phyloP scores from a whole-genome alignment of 2,888 invertebrate genomes.

The Tridacna gigas region DNA sequence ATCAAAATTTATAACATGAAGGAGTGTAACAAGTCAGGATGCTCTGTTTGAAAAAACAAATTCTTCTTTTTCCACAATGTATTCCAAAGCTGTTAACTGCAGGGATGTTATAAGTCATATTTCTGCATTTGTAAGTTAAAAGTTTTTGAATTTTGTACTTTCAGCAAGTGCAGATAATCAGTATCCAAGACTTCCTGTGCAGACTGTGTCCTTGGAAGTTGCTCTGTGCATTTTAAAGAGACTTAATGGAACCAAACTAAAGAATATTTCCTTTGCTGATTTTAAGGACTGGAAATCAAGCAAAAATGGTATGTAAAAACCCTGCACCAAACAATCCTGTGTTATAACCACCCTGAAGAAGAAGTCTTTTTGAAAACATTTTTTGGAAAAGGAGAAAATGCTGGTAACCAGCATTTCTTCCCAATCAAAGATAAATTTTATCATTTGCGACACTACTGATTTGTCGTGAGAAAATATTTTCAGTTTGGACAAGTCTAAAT shows the following conservation, averaged over 20 bases:
- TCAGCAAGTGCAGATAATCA: conserved; percentile 21
- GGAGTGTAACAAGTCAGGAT: too few relatives aligned
- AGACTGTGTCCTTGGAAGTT: conserved; percentile 47
- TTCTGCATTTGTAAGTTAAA: neutral
- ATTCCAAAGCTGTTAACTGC: neutral
- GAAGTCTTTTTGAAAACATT: too few relatives aligned
- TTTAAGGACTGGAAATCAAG: neutral
- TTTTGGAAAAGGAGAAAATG: too few relatives aligned
- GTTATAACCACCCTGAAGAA: too few relatives aligned
- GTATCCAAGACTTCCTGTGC: conserved; percentile 44
- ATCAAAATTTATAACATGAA: too few relatives aligned
- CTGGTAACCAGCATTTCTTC: too few relatives aligned
- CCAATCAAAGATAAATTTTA: too few relatives aligned
- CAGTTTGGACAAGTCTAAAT: too few relatives aligned
- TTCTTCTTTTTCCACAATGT: neutral
- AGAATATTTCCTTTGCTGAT: neutral
- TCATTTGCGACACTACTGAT: too few relatives aligned
- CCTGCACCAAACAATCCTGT: too few relatives aligned
- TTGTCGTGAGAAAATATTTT: too few relatives aligned
- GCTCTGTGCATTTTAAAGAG: conserved; percentile 29
- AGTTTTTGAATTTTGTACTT: conserved; percentile 8
- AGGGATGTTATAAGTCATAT: neutral
- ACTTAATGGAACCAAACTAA: conserved; percentile 30
- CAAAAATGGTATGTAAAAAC: conserved; percentile 14
- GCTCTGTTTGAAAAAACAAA: too few relatives aligned